Evolutionary conservation across 2,797 vertebrate genomes (phyloP), one percentile per base, ranked within the genome.

Genomic region (Onychomys arenicola): DNA sequence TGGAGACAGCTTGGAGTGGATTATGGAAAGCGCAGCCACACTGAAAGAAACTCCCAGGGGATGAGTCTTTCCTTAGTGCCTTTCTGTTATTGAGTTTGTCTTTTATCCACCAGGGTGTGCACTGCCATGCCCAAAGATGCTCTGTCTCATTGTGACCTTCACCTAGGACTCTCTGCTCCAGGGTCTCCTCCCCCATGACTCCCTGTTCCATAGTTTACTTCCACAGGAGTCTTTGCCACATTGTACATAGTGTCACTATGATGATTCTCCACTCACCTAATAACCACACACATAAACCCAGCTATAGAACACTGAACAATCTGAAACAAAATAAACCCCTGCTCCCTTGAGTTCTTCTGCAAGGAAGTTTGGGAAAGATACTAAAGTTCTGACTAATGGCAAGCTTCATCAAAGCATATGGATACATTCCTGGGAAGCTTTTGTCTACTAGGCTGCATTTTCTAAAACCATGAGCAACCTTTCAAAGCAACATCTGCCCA

Each of bases 381-480:
- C 32, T 61, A 19, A 43, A n/a, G 12, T n/a, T 49, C 32, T 49
- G 21, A 65, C 13, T 46, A 27, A 63, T 12, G 14, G 8, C 10
- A 12, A 14, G 27, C 40, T 61, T 23, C 29, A 14, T 71, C 73
- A 87, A 52, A 91, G 1, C 11, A 86, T 90, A 37, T 61, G 27
- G 29, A 52, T 0, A 92, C 63, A 23, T 6, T 49, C 32, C 19
- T 71, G 69, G 73, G 91, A 96, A 94, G 43, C n/a, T 80, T 69
- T 27, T 46, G 1, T 27, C 27, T 82, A 19, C 3, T 25, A 37
- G 29, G 76, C 21, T 65, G 16, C 2, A 69, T 90, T 91, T 43
- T 84, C 65, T 90, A 84, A 96, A 95, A 87, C 37, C 37, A 94
- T 89, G 82, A 91, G 17, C 8, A 83, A 73, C 90, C 59, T 14